phyloP scores from a whole-genome alignment of 2,797 vertebrate species.

The Vespertilio murinus region DNA sequence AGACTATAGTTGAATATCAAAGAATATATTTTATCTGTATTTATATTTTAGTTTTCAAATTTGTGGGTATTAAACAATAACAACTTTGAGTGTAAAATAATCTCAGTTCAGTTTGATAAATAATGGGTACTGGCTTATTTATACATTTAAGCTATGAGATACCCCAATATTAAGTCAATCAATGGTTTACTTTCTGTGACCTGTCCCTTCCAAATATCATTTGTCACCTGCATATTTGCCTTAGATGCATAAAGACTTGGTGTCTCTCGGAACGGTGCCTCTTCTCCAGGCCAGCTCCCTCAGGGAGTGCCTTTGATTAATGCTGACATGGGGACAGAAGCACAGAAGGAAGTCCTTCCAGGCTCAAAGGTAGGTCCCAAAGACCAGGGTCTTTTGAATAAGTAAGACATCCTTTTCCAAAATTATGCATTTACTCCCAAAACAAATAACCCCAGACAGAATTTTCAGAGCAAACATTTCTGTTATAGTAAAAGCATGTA shows the following conservation, averaged over 20 bases:
- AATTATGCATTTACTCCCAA: background rate
- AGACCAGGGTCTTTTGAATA: background rate
- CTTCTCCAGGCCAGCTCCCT: background rate
- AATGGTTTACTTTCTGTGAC: background rate
- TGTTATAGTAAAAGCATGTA: background rate
- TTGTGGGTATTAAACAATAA: background rate
- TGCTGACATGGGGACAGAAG: background rate
- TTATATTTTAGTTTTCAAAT: conserved; percentile 45
- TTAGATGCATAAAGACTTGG: background rate
- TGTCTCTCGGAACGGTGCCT: background rate
- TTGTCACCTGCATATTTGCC: background rate
- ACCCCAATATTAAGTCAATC: background rate
- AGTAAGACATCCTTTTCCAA: background rate
- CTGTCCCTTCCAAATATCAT: background rate
- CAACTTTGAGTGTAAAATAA: background rate
- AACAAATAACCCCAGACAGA: background rate
- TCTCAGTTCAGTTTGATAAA: background rate
- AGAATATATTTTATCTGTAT: background rate
- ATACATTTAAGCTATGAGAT: background rate
- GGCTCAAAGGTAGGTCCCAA: background rate
- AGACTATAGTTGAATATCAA: background rate
- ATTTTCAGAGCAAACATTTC: background rate
- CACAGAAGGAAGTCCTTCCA: background rate
- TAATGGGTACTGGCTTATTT: background rate
- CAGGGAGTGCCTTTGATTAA: background rate